phyloP scores from a whole-genome alignment of 2,113 vertebrate species.

The Nymphicus hollandicus region DNA sequence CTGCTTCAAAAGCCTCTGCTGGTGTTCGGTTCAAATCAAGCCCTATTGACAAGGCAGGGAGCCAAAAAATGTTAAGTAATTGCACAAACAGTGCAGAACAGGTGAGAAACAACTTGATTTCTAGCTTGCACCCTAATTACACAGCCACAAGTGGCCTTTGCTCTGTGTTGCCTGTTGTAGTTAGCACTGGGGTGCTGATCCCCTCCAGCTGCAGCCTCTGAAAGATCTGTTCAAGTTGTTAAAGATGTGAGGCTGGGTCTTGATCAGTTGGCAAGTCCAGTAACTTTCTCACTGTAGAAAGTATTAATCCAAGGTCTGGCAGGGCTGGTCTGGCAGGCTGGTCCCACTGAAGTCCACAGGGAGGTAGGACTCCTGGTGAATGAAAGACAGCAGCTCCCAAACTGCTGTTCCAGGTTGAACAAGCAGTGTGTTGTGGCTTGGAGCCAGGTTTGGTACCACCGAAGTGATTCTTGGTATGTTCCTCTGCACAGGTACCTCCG shows the following conservation, averaged over 20 bases:
- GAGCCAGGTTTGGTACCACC: not conserved
- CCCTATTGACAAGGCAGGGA: not conserved
- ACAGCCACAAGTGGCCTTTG: not conserved
- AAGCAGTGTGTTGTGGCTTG: rapidly evolving
- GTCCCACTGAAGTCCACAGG: not conserved
- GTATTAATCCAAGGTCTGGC: not conserved
- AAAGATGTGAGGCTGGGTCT: not conserved
- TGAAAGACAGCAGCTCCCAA: not conserved
- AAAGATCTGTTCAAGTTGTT: not conserved
- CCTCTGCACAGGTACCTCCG: slow-evolving; percentile 84
- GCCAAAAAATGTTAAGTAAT: not conserved
- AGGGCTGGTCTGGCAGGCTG: not conserved
- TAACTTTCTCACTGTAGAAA: not conserved
- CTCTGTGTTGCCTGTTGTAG: not conserved
- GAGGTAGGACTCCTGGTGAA: not conserved
- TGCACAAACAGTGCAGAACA: not conserved
- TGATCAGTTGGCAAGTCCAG: not conserved
- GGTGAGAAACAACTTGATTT: not conserved
- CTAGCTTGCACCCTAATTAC: not conserved
- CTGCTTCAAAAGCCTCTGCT: not conserved
- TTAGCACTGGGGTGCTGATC: not conserved
- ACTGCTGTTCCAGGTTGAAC: not conserved
- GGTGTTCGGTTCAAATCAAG: not conserved
- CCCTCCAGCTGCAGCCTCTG: not conserved
- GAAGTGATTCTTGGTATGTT: not conserved